phyloP scores from a whole-genome alignment of 2,888 invertebrate species.

The Litoditis marina region DNA sequence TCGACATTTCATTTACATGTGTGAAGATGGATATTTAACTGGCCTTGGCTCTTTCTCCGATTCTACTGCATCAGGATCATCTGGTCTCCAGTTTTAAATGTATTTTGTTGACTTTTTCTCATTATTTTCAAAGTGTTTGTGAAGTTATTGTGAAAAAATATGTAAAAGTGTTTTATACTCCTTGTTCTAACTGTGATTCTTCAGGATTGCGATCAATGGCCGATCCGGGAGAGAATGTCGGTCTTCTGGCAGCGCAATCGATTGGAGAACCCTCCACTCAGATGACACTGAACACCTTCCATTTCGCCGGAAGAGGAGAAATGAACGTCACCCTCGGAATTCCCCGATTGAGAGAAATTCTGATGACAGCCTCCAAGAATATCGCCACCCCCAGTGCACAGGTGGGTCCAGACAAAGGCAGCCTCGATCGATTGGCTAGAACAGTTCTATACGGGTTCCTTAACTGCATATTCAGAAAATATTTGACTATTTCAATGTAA shows the following conservation, averaged over 20 bases:
- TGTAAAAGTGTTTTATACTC: not conserved
- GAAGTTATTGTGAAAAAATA: no score
- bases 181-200: no score
- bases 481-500: not conserved
- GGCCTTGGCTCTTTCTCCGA: no score
- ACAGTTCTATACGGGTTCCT: slow-evolving; percentile 65
- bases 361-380: slow-evolving; percentile 87
- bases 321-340: slow-evolving; percentile 99
- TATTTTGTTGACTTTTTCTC: no score
- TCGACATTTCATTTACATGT: no score
- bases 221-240: slow-evolving; percentile 92
- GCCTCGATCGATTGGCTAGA: no score
- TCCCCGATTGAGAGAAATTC: slow-evolving; percentile 88
- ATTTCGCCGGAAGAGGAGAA: slow-evolving; percentile 92
- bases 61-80: no score
- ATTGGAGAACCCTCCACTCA: slow-evolving; percentile 99
- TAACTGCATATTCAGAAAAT: slow-evolving; percentile 2
- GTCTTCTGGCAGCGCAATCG: slow-evolving; percentile 90
- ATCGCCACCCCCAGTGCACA: slow-evolving; percentile 82
- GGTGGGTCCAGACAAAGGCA: slow-evolving; percentile 95
- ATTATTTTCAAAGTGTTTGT: no score
- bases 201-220: slow-evolving; percentile 71
- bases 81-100: no score
- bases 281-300: slow-evolving; percentile 99
- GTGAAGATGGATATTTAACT: no score